Percentiles rank a stretch among this genome's conserved stretches.
Conservation (phyloP, 1,140 invertebrate genomes). For the Holotrichia oblita region DNA sequence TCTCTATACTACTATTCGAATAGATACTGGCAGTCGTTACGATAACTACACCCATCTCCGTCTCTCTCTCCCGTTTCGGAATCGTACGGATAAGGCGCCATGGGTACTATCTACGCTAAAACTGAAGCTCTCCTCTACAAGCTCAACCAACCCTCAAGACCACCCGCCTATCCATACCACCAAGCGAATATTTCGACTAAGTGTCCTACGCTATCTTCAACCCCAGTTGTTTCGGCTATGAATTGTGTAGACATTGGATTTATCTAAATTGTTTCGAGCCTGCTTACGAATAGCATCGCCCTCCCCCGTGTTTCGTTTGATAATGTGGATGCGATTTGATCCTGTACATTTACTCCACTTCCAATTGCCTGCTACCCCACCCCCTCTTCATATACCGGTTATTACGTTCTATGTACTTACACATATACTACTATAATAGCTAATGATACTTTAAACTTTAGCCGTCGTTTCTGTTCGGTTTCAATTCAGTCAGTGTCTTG, state of each 20-base stretch:
- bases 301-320: constrained; percentile 26
- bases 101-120: neutral
- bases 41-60: constrained; percentile 13
- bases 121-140: too few relatives aligned
- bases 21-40: constrained; percentile 5
- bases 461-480: constrained; percentile 8
- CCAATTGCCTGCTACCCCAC: neutral
- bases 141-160: neutral
- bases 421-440: neutral
- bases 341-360: neutral
- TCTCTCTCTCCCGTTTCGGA: neutral
- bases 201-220: constrained; percentile 46
- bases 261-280: constrained; percentile 54
- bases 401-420: neutral
- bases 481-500: neutral
- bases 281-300: constrained; percentile 46
- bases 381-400: neutral
- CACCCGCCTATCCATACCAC: constrained; percentile 45
- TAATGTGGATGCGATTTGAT: constrained; percentile 28
- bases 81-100: constrained; percentile 12
- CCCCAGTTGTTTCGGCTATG: constrained; percentile 48
- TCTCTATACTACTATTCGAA: constrained; percentile 22
- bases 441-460: neutral
- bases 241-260: constrained; percentile 49
- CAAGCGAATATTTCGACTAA: constrained; percentile 46